Evolutionary conservation across 2,797 vertebrate genomes (phyloP), one percentile per base, ranked within the genome.

Genomic region (Notolabrus celidotus): DNA sequence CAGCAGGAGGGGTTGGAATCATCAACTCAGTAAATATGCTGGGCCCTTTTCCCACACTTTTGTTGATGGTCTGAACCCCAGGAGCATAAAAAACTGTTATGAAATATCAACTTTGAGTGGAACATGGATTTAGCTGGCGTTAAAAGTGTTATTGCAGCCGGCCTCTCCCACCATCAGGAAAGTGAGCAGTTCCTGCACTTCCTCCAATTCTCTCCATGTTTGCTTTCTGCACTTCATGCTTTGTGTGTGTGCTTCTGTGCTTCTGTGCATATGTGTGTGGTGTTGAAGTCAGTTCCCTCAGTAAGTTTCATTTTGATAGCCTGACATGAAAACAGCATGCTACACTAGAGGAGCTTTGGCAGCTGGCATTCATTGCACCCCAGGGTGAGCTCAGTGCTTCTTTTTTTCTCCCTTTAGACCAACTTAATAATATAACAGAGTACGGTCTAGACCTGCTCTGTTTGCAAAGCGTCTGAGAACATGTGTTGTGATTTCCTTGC

Each of bases 171-270:
- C 16, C 19, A 49, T 45, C 69, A 74, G 83, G 77, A 76, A 77
- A 52, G 43, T 49, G 16, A 58, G 43, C 51, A 59, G 60, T 46
- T 67, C 58, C 41, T 67, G 54, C 47, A 62, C 76, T 87, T 87
- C 85, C 87, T 76, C 57, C 78, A 36, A 89, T 89, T 89, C 84
- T 84, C 61, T 61, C 19, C 17, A 9, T 75, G 72, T 79, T 69
- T 83, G 50, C 59, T 72, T 67, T 38, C 12, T 67, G 54, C 58
- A 4, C 31, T 58, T n/a, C 72, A 62, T 81, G 78, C 82, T 79
- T 73, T n/a, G 29, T 34, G 43, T 23, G 41, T 15, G 38, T 38
- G 49, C 8, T 14, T 12, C 34, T 54, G 50, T 67, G 62, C 34
- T 15, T 38, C 39, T 16, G 20, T 56, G 47, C 42, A 22, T 12